Conservation (phyloP, 2,113 vertebrate species). For the Nettapus auritus region DNA sequence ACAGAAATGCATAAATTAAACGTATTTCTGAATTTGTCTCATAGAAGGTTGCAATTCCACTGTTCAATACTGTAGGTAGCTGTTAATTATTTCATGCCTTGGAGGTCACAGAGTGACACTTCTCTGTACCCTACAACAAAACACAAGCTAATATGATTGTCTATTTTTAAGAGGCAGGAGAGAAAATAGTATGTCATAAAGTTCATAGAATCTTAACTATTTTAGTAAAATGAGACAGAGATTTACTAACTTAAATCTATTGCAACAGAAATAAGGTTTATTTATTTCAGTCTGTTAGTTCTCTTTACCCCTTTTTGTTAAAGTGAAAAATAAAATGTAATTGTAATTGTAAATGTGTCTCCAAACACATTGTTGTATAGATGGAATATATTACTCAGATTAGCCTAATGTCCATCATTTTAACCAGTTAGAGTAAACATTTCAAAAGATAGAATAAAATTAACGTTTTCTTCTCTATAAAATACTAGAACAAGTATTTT, state of each 20-base stretch:
- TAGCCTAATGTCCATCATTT: not conserved
- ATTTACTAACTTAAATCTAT: not conserved
- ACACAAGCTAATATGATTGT: not conserved
- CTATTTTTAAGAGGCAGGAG: not conserved
- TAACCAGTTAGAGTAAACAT: not conserved
- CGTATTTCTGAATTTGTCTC: not conserved
- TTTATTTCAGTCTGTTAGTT: not conserved
- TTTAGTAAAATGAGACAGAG: not conserved
- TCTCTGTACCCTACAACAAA: not conserved
- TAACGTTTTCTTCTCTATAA: not conserved
- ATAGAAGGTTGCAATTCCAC: not conserved
- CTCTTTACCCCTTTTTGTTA: fast-evolving
- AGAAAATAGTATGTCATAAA: not conserved
- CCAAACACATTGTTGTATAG: not conserved
- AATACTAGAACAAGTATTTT: not conserved
- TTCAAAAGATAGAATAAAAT: not conserved
- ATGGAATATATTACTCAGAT: not conserved
- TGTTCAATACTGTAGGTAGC: not conserved
- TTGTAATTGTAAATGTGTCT: not conserved
- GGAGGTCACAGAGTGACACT: not conserved
- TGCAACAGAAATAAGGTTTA: not conserved
- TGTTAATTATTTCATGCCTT: conserved; percentile 11
- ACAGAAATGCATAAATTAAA: not conserved
- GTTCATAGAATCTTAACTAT: not conserved
- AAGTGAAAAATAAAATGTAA: not conserved